A percentile compares a stretch with the other conserved stretches of the same genome.
Evolutionary conservation across 2,797 vertebrate genomes (phyloP).

Genomic region (Mastacembelus armatus): DNA sequence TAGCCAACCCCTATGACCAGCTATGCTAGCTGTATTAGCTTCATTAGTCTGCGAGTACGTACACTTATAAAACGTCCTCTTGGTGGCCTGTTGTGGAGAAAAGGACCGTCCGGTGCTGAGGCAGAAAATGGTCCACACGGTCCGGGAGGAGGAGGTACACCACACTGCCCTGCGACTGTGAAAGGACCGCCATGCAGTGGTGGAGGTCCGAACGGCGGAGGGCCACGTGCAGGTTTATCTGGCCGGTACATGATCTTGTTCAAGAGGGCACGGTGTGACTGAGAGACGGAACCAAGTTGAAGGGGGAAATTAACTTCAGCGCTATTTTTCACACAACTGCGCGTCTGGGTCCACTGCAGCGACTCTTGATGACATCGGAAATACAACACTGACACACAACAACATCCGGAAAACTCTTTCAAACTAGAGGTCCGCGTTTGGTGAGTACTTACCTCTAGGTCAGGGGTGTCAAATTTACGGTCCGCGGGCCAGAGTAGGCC

Average conservation of each 20-base stretch:
- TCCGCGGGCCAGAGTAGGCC: too few relatives aligned
- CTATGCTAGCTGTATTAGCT: too few relatives aligned
- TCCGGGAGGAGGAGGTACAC: constrained; percentile 24
- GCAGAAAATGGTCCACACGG: constrained; percentile 26
- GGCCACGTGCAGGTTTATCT: constrained; percentile 11
- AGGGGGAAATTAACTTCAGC: too few relatives aligned
- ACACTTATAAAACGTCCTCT: constrained; percentile 52
- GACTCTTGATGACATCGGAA: not conserved
- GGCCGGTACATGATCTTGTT: constrained; percentile 56
- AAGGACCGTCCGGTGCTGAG: constrained; percentile 10
- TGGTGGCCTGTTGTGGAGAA: constrained; percentile 23
- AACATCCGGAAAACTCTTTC: constrained; percentile 14
- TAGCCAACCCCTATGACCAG: too few relatives aligned
- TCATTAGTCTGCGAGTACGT: constrained; percentile 36
- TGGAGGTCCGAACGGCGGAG: constrained; percentile 31
- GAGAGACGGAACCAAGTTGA: fast-evolving
- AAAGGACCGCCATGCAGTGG: constrained; percentile 20
- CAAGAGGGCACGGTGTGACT: too few relatives aligned
- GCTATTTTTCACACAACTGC: too few relatives aligned
- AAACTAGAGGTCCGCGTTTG: constrained; percentile 3
- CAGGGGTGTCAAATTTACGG: too few relatives aligned
- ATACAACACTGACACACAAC: not conserved
- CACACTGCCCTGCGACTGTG: constrained; percentile 25
- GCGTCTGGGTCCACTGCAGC: fast-evolving
- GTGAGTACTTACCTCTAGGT: not conserved